Conservation (phyloP, 2,797 vertebrate species). For the Gambusia yucatana region DNA sequence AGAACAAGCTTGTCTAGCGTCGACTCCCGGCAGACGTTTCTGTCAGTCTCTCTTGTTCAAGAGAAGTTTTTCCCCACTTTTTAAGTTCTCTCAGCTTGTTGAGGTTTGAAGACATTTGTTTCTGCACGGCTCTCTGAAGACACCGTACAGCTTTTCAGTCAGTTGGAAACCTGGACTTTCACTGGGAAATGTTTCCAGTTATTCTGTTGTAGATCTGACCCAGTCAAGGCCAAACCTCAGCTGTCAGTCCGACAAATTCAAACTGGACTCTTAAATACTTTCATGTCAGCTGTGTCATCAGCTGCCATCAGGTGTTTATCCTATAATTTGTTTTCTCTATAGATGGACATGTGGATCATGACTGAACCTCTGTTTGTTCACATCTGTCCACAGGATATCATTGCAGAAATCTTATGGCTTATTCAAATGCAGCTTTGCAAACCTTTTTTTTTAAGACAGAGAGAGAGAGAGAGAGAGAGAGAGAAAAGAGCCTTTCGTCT, state of each 20-base stretch:
- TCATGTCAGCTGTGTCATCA: background rate
- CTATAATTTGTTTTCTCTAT: background rate
- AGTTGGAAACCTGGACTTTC: background rate
- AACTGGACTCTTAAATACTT: background rate
- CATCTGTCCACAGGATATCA: background rate
- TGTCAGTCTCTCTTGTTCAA: background rate
- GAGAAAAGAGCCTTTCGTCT: background rate
- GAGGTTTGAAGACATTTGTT: background rate
- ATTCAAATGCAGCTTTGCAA: background rate
- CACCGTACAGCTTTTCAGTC: background rate
- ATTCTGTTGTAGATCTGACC: background rate
- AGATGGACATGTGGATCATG: background rate
- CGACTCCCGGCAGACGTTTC: background rate
- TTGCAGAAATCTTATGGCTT: background rate
- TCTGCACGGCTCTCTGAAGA: background rate
- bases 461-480: too few relatives aligned
- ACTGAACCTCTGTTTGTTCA: background rate
- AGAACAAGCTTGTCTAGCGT: background rate
- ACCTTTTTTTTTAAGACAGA: background rate
- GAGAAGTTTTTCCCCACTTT: background rate
- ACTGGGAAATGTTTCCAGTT: background rate
- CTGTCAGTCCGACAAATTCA: background rate
- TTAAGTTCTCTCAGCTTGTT: background rate
- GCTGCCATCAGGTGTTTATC: background rate
- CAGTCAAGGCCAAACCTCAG: background rate